Base-by-base conservation (phyloP, 2,113 vertebrate species). In the Telmatochromis sp. region DNA sequence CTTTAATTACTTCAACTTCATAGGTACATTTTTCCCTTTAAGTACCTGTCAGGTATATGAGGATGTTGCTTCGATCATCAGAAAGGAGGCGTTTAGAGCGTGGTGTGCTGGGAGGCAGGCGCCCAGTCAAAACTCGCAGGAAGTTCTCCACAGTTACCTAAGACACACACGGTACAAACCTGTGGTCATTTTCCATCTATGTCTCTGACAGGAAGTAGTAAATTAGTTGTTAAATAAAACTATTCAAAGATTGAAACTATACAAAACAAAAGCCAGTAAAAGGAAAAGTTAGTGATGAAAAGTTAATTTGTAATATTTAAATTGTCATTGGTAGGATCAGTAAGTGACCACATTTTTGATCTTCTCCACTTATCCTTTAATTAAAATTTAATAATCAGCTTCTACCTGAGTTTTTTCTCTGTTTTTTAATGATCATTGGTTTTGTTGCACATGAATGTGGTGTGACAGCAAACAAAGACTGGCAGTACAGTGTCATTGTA, bases 111-210 rank as follows among this genome's bases (percentile, higher is more conserved):
- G 97, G 96, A 5, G 98, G 99, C n/a, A 99, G 96, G 83, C 99
- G 96, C 53, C 98, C 98, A 1, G 98, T 99, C 94, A 99, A 96
- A 37, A 99, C 98, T 49, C 98, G 96, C 75, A 99, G 95, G 93
- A 99, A 99, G 91, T 99, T 99, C 92, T 99, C 99, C 3, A 99
- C 99, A 0, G 98, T 99, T 80, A 99, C 99, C 99, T 99, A 83
- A 83, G 47, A 28, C 13, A 28, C 12, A 26, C 21, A 47, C 8
- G 5, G 65, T 13, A 68, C 1, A 58, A 65, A 81, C 26, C 12
- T 31, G 11, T 12, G 17, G 7, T 9, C 4, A 31, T 17, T 83
- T 73, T 51, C 0, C 35, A 23, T 33, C 33, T 23, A 3, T 11
- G 28, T 51, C 10, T 80, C 58, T 45, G 33, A 35, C 33, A 55